These are phyloP conservation scores for Sesamia nonagrioides DNA, from an alignment of 1,140 invertebrate species.

Conservation along the genomic window DNA sequence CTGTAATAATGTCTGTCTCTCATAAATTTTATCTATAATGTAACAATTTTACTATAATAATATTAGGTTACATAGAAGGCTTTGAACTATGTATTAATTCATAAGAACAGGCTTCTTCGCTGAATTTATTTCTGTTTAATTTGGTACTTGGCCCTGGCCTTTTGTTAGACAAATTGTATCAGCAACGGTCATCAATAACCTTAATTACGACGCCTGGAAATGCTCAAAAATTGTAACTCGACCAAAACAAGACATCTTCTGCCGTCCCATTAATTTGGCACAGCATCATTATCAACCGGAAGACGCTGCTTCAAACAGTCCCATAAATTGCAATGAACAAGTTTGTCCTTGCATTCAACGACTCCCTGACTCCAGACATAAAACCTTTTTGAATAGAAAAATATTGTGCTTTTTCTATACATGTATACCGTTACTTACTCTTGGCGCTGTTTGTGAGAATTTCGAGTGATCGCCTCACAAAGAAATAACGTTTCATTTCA, in stretches of 20 bases:
- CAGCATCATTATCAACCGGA: neutral
- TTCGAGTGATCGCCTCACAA: conserved; percentile 22
- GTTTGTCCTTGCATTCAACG: conserved; percentile 4
- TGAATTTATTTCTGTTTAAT: too few relatives aligned
- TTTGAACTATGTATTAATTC: too few relatives aligned
- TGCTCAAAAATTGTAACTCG: neutral
- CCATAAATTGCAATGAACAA: conserved; percentile 1
- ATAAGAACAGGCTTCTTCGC: too few relatives aligned
- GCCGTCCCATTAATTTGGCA: neutral
- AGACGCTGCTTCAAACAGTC: neutral
- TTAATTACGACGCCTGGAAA: neutral
- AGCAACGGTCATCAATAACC: too few relatives aligned
- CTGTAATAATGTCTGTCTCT: too few relatives aligned
- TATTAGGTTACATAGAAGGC: too few relatives aligned
- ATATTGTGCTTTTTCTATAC: neutral
- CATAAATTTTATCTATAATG: too few relatives aligned
- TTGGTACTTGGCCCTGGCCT: too few relatives aligned
- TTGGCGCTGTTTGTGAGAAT: neutral
- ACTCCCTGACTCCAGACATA: neutral
- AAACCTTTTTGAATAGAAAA: neutral
- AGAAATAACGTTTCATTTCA: conserved; percentile 37
- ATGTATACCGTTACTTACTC: conserved; percentile 8
- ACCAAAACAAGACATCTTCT: neutral
- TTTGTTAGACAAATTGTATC: too few relatives aligned
- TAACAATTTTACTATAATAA: too few relatives aligned